Base-by-base conservation (phyloP, 2,888 invertebrate genomes). In the Lochmaea capreae region DNA sequence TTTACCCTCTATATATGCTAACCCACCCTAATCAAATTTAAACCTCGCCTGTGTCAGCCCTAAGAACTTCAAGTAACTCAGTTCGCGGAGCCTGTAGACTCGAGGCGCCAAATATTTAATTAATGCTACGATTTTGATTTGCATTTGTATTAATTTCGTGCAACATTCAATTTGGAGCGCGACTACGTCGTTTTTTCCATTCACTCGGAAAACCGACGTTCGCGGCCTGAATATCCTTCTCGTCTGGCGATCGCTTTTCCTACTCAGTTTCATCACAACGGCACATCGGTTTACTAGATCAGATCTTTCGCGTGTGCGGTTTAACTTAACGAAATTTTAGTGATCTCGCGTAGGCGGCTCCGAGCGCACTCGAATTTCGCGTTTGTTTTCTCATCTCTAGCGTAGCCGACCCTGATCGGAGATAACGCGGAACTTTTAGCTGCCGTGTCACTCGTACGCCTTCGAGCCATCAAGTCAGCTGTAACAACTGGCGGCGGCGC, bases 381-480 rank as follows among this genome's bases (percentile, higher is more conserved):
- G 58, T 58, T 58, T 58, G 26, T 58, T 58, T 58, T 58, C 58
- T 33, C 33, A 12, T 58, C 26, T 33, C 8, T 33, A 33, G 8
- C 33, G 0, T 33, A 33, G 59, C 8, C 59, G 59, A 67, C 46
- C 46, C 59, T 59, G 67, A 67, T 59, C 59, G 59, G 10, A 43
- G 67, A 58, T 33, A 67, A 67, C 67, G 67, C 67, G 67, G 67
- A 67, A 67, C 58, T 54, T 67, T 67, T 59, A 11, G 67, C 16
- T 46, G 59, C 33, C 65, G 49, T 65, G 9, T 62, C 62, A n/a
- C 22, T 14, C n/a, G 42, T 43, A 42, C 62, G n/a, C 62, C 59
- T 67, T 58, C 67, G 11, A 67, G 22, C 12, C 67, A 59, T 43
- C 46, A 43, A 59, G 26, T 58, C 67, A 67, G 59, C 43, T 67